Conservation (phyloP, 2,113 vertebrate species). For the Plecotus auritus region DNA sequence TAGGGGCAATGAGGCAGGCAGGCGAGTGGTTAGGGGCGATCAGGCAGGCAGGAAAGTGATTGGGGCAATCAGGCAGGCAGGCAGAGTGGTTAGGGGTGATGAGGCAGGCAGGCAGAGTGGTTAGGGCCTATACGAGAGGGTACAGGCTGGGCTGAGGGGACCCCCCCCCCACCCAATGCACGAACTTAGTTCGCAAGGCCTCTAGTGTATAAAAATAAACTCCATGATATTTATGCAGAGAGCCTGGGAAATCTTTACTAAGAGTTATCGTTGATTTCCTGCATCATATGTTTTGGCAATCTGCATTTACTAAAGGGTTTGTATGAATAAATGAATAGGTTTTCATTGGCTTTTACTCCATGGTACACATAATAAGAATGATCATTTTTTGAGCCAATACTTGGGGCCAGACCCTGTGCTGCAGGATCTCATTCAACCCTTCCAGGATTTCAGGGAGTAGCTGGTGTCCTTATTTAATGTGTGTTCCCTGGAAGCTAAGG, state of each 20-base stretch:
- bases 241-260: background rate
- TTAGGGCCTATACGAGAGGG: too few species aligned
- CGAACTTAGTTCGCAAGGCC: too few species aligned
- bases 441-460: background rate
- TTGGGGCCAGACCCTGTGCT: background rate
- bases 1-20: too few species aligned
- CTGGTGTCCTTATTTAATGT: background rate
- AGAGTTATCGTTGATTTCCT: background rate
- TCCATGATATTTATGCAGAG: background rate
- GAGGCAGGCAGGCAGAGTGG: too few species aligned
- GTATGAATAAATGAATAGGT: background rate
- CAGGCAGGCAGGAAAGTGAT: too few species aligned
- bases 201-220: background rate
- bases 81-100: too few species aligned
- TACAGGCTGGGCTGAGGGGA: too few species aligned
- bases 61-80: too few species aligned
- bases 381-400: background rate
- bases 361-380: background rate
- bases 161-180: too few species aligned
- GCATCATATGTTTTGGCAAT: background rate
- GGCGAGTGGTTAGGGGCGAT: too few species aligned
- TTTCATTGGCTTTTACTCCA: background rate
- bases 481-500: background rate
- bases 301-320: background rate
- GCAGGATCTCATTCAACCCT: background rate